Evolutionary conservation across 2,888 invertebrate genomes (phyloP), one percentile per base, ranked within the genome.

Genomic region (Gisinianus flammeolus): DNA sequence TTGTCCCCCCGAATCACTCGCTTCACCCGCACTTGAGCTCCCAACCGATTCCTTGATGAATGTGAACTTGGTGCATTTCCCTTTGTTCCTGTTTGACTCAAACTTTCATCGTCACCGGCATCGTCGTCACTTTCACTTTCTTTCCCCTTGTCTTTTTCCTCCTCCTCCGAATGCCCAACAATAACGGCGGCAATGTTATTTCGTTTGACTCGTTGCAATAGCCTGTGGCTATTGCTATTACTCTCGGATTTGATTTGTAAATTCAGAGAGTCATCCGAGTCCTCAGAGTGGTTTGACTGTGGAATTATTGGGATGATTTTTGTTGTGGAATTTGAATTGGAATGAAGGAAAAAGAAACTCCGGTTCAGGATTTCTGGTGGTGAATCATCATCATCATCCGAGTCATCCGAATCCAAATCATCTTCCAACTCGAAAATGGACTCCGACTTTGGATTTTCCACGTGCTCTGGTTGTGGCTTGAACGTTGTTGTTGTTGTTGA

Each of bases 1-100:
- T 82, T 79, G 77, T 83, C 83, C 30, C 83, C 83, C 77, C 76
- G 80, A 74, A 83, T 82, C 35, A 83, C 81, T 64, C 83, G 79
- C 78, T 83, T 83, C 52, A 83, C 83, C 26, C 79, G 74, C 28
- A 83, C 81, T 44, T 79, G 77, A 33, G 79, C 80, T n/a, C 81
- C 83, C 28, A 81, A 68, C n/a, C 80, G 58, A 22, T 26, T 19
- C 35, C 31, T 35, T 31, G 26, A 16, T 16, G 22, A 44, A 44
- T 44, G 8, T 16, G 6, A 6, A 10, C 16, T 44, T 44, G 44
- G 16, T 16, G 8, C 16, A 44, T 64, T 28, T 26, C 28, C 64
- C 26, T 44, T 44, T 44, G 3, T 44, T 35, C 8, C 16, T 2
- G 44, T 44, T 44, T 44, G 3, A 6, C 19, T 44, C 19, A 6